Conservation (phyloP, 2,888 invertebrate genomes). For the Conomelus anceps region DNA sequence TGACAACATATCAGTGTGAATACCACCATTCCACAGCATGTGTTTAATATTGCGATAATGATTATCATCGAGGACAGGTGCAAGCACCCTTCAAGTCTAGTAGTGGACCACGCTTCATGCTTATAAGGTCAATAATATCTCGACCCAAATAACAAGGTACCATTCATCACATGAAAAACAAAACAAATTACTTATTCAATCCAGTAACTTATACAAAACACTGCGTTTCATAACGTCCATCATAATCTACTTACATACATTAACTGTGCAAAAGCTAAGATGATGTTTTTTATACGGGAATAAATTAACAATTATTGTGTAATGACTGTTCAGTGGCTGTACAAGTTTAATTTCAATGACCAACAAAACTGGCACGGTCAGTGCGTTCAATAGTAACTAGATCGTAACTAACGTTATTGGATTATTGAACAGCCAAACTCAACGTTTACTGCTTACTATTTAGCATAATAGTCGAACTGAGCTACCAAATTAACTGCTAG, state of each 20-base stretch:
- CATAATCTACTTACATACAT: background rate
- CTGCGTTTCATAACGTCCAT: background rate
- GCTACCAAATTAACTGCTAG: background rate
- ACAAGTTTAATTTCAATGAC: background rate
- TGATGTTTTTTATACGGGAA: background rate
- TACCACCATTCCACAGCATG: too few relatives aligned
- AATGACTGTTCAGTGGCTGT: background rate
- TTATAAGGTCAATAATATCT: background rate
- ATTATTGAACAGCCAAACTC: background rate
- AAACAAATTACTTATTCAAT: background rate
- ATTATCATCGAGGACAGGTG: too few relatives aligned
- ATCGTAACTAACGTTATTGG: background rate
- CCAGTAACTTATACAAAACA: background rate
- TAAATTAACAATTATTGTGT: background rate
- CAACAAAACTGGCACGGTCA: background rate
- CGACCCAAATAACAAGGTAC: background rate
- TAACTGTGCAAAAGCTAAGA: background rate
- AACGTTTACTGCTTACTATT: background rate
- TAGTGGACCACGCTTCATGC: too few relatives aligned
- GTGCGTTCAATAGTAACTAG: background rate
- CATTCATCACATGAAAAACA: background rate
- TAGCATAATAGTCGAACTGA: background rate
- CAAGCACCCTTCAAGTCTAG: too few relatives aligned
- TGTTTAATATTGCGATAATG: too few relatives aligned
- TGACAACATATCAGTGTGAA: too few relatives aligned